Conservation (phyloP, 2,888 invertebrate species). For the Tetragnatha montana region DNA sequence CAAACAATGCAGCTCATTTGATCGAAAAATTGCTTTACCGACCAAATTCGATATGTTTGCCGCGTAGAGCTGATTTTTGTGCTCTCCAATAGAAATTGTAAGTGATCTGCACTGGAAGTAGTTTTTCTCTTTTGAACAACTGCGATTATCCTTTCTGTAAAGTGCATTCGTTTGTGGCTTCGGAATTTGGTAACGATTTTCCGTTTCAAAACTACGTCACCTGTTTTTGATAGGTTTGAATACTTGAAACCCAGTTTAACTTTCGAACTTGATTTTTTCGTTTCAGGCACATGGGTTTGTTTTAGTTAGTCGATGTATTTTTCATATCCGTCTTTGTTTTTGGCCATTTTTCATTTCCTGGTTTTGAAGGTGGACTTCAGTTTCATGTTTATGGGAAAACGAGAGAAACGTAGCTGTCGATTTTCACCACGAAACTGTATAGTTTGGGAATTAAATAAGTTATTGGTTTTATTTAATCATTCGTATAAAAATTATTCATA, state of each 20-base stretch:
- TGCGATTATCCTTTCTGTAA: neutral
- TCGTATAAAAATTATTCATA: no score
- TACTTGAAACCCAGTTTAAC: neutral
- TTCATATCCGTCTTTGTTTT: no score
- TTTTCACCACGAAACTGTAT: no score
- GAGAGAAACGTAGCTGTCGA: no score
- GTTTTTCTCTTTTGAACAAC: neutral
- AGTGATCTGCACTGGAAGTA: neutral
- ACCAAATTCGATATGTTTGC: neutral
- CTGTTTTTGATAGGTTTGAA: neutral
- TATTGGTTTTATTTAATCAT: no score
- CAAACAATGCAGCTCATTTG: slow-evolving; percentile 24
- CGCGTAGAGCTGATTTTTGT: neutral
- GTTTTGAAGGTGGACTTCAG: no score
- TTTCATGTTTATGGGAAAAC: no score
- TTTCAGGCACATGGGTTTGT: no score
- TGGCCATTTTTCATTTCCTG: no score
- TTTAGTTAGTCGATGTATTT: no score
- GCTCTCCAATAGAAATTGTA: neutral
- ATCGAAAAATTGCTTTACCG: slow-evolving; percentile 21
- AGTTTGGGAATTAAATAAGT: no score
- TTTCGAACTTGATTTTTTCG: neutral
- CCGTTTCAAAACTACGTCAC: neutral
- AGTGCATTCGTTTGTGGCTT: slow-evolving; percentile 2
- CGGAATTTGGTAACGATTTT: neutral